These are phyloP conservation scores for Hydrozoanthus gracilis DNA, from an alignment of 92 coral and sea anemone genomes.

Conservation along the genomic window DNA sequence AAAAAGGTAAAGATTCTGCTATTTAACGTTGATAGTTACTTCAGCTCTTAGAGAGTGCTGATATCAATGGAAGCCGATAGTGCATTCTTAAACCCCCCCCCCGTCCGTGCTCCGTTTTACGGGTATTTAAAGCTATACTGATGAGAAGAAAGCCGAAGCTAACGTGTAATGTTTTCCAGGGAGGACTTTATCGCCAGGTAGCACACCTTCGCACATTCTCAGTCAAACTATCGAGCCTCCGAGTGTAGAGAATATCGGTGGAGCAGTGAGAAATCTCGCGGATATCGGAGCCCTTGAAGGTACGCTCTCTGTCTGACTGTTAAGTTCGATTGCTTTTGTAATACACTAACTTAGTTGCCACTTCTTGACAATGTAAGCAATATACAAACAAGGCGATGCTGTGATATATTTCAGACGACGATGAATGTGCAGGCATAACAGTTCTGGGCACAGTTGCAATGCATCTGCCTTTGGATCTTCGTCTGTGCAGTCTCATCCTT, in stretches of 20 bases:
- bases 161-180: neutral
- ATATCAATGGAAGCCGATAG: no score
- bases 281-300: slow-evolving; percentile 41
- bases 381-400: neutral
- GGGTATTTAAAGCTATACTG: no score
- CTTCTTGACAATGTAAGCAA: neutral
- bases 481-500: slow-evolving; percentile 41
- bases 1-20: no score
- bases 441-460: slow-evolving; percentile 45
- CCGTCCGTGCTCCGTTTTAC: no score
- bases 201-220: slow-evolving; percentile 23
- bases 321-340: no score
- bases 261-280: slow-evolving; percentile 22
- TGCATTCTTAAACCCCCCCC: no score
- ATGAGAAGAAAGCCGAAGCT: no score
- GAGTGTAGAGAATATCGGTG: slow-evolving; percentile 14
- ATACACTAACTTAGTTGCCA: neutral
- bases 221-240: slow-evolving; percentile 38
- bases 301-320: neutral
- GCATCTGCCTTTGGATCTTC: slow-evolving; percentile 52
- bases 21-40: no score
- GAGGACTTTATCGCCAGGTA: slow-evolving; percentile 4
- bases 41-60: no score
- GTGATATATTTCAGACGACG: slow-evolving; percentile 20
- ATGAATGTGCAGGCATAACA: slow-evolving; percentile 45